phyloP scores from a whole-genome alignment of 2,888 invertebrate species.

The Acholoe squamosa region DNA sequence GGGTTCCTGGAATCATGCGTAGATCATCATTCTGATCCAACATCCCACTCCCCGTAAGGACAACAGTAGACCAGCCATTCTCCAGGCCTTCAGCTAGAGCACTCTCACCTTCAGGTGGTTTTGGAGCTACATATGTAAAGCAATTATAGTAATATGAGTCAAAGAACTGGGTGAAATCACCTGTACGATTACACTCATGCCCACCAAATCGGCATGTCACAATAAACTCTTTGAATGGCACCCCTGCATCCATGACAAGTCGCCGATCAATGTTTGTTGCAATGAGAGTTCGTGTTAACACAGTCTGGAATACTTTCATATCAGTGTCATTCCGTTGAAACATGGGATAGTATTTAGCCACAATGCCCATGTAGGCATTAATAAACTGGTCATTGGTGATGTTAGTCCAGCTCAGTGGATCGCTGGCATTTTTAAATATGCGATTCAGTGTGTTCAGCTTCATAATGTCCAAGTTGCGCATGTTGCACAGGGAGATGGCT shows the following conservation, averaged over 20 bases:
- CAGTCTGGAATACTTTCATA: constrained; percentile 60
- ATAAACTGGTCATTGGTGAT: constrained; percentile 66
- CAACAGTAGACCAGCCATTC: constrained; percentile 67
- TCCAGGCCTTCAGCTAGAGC: constrained; percentile 67
- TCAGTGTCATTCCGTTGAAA: constrained; percentile 52
- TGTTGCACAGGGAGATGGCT: constrained; percentile 67
- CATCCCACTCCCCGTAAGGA: constrained; percentile 68
- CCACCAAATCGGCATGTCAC: constrained; percentile 67
- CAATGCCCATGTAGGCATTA: constrained; percentile 64
- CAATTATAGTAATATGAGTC: constrained; percentile 68
- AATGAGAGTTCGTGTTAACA: constrained; percentile 64
- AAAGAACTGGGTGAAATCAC: constrained; percentile 66
- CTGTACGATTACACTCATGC: constrained; percentile 60
- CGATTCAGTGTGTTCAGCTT: constrained; percentile 65
- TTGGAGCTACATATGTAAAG: constrained; percentile 64
- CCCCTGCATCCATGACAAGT: constrained; percentile 63
- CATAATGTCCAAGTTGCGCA: constrained; percentile 67
- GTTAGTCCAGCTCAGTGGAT: constrained; percentile 64
- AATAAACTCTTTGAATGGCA: constrained; percentile 67
- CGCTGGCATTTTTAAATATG: constrained; percentile 61
- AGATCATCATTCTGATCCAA: constrained; percentile 66
- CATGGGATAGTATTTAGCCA: constrained; percentile 66
- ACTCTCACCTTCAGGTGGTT: constrained; percentile 10
- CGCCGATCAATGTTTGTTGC: constrained; percentile 66
- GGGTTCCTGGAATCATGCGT: constrained; percentile 67